Conservation (phyloP, 2,888 invertebrate genomes). For the Operophtera brumata region DNA sequence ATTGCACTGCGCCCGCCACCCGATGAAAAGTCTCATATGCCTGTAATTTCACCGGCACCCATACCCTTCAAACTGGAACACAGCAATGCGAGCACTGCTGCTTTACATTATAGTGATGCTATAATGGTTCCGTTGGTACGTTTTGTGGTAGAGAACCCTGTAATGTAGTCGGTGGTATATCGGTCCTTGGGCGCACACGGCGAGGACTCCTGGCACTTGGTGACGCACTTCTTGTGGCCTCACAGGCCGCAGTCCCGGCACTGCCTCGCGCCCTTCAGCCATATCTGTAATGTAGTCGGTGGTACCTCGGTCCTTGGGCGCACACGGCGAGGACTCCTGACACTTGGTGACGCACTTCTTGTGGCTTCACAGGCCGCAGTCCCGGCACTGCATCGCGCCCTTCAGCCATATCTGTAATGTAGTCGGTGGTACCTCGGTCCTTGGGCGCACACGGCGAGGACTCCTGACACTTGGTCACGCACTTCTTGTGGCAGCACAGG, state of each 20-base stretch:
- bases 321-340: conserved; percentile 76
- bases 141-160: too few species aligned
- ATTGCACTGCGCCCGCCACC: too few species aligned
- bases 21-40: too few species aligned
- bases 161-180: too few species aligned
- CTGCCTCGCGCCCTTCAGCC: conserved; percentile 97
- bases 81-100: too few species aligned
- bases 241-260: conserved; percentile 94
- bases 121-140: too few species aligned
- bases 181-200: conserved; percentile 68
- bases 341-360: conserved; percentile 97
- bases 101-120: too few species aligned
- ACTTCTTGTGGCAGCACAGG: conserved; percentile 97
- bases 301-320: conserved; percentile 69
- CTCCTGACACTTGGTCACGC: conserved; percentile 90
- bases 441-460: conserved; percentile 71
- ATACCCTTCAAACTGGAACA: too few species aligned
- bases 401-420: conserved; percentile 94
- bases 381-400: conserved; percentile 94
- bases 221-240: conserved; percentile 97
- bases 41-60: too few species aligned
- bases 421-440: conserved; percentile 55
- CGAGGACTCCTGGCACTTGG: conserved; percentile 85
- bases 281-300: too few species aligned
- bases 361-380: conserved; percentile 95